Percentiles rank a stretch among this genome's conserved stretches.
These are phyloP conservation scores for Erebia aethiops DNA, from an alignment of 2,888 invertebrate genomes.

Conservation along the genomic window DNA sequence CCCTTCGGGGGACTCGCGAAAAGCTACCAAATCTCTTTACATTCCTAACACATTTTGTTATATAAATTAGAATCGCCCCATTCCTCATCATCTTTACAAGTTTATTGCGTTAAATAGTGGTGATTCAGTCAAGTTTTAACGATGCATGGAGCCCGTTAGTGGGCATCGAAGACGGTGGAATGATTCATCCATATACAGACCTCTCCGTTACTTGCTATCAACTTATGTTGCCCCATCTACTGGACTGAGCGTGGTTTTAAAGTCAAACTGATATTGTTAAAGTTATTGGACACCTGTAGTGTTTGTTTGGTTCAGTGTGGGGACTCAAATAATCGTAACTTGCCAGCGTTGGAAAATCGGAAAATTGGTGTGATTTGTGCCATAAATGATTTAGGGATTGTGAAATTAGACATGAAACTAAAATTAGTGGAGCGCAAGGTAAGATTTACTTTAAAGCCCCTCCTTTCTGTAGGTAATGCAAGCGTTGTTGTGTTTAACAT, in stretches of 20 bases:
- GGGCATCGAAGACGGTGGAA: slow-evolving; percentile 28
- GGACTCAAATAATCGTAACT: slow-evolving; percentile 6
- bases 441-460: neutral
- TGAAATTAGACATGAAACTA: slow-evolving; percentile 13
- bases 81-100: neutral
- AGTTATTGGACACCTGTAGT: slow-evolving; percentile 16
- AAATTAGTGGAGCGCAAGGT: slow-evolving; percentile 15
- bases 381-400: slow-evolving; percentile 14
- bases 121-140: slow-evolving; percentile 11
- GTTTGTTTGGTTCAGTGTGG: slow-evolving; percentile 9
- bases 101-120: neutral
- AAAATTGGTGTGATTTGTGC: slow-evolving; percentile 12
- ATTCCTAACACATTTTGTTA: neutral
- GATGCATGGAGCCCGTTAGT: slow-evolving; percentile 26
- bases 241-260: slow-evolving; percentile 11
- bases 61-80: neutral
- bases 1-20: slow-evolving; percentile 68
- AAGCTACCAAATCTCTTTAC: slow-evolving; percentile 47
- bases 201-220: slow-evolving; percentile 23
- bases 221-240: slow-evolving; percentile 21
- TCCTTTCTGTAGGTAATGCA: neutral
- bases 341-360: neutral
- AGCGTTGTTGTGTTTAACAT: neutral
- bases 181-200: slow-evolving; percentile 36
- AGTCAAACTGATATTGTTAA: slow-evolving; percentile 9